Base-by-base conservation (phyloP, 2,797 vertebrate genomes). In the Enteromius anoplus region DNA sequence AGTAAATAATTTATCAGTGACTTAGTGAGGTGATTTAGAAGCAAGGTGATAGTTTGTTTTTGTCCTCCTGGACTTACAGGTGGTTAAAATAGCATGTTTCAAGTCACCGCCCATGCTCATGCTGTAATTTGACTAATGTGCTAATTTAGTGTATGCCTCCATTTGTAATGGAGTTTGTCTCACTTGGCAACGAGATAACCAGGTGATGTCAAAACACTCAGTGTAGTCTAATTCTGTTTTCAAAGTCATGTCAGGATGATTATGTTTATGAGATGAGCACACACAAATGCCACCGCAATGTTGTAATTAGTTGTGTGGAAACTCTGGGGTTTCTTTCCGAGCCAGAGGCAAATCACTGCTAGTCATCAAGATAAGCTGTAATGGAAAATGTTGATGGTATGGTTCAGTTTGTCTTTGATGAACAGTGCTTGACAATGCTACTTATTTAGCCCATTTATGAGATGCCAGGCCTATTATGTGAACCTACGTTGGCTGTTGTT, bases 41-140 rank as follows among this genome's bases (percentile, higher is more conserved):
- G 58, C 32, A 49, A 78, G 71, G 53, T 85, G 80, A 85, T 86
- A 72, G 85, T 88, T 87, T 90, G 86, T 87, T 90, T 88, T 90
- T 80, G 78, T 81, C 47, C 49, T 85, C 87, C 86, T 90, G 89
- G 90, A 88, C 89, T 82, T 90, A 88, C 92, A 94, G 84, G 91
- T 92, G 91, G 88, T 89, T 89, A 89, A 88, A 92, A 90, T 88
- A 91, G 90, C 87, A 71, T 29, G 75, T 85, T 60, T 85, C 87
- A 87, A 91, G 85, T 88, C 75, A 72, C 84, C 88, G 87, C 86
- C 86, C 87, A 79, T 34, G 65, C 84, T 81, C 75, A 51, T 85
- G 62, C 75, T 82, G 80, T 70, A 53, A 77, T 80, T 3, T 84
- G 72, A 86, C 21, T 65, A 32, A 85, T 83, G n/a, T 64, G 70